These are phyloP conservation scores for Hypsibius dujardini DNA, from an alignment of 1,140 invertebrate genomes.

Conservation along the genomic window DNA sequence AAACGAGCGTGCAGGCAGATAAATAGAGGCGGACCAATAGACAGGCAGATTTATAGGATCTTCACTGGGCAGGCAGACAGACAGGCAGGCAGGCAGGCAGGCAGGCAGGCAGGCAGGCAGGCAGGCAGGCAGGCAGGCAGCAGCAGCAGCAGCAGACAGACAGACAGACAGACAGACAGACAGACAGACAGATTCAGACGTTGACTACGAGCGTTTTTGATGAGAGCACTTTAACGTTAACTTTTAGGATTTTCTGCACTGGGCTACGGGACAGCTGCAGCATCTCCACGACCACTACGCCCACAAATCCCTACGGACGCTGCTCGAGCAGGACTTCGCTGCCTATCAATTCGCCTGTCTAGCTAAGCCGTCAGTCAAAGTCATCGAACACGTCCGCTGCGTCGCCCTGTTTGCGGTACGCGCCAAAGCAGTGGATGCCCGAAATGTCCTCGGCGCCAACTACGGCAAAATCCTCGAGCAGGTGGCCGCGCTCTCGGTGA, in stretches of 20 bases:
- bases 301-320: not conserved
- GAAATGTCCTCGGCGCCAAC: not conserved
- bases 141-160: no score
- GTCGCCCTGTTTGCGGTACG: not conserved
- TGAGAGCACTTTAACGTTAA: not conserved
- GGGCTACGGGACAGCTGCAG: slow-evolving; percentile 2
- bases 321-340: not conserved
- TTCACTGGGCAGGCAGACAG: no score
- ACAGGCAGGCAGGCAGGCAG: no score
- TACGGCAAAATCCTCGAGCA: not conserved
- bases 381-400: not conserved
- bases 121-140: no score
- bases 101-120: no score
- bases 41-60: no score
- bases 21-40: no score
- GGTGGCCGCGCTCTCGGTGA: not conserved
- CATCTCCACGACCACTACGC: not conserved
- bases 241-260: not conserved
- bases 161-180: no score
- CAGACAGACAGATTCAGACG: no score
- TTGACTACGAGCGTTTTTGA: not conserved
- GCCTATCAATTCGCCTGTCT: not conserved
- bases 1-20: no score
- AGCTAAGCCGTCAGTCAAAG: not conserved
- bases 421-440: not conserved